Conservation (phyloP, 2,888 invertebrate species). For the Cataglyphis albicans region DNA sequence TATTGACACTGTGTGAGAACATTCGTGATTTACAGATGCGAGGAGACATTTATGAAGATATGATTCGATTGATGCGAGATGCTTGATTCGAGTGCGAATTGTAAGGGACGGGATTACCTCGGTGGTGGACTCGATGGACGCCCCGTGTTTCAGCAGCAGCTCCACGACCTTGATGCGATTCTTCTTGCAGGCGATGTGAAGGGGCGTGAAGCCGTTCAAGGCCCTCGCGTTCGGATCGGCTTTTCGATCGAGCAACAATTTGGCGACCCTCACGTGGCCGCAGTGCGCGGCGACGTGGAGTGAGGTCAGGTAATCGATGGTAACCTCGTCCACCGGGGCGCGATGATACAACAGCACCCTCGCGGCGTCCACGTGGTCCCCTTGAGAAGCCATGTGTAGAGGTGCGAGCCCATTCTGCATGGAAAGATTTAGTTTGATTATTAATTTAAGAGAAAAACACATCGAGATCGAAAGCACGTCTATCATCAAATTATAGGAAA, state of each 20-base stretch:
- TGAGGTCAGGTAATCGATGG: constrained; percentile 98
- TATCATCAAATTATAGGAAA: neutral
- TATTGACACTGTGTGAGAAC: constrained; percentile 33
- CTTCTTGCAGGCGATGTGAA: constrained; percentile 99
- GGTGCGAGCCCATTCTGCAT: constrained; percentile 95
- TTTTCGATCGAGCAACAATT: constrained; percentile 95
- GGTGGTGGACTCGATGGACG: constrained; percentile 91
- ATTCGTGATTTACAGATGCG: constrained; percentile 37
- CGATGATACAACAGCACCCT: constrained; percentile 96
- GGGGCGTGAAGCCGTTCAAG: constrained; percentile 98
- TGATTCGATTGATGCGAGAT: constrained; percentile 30
- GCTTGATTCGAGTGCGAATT: constrained; percentile 19
- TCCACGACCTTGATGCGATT: constrained; percentile 98
- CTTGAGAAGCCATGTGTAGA: constrained; percentile 99
- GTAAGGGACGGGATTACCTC: constrained; percentile 86
- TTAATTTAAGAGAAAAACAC: neutral
- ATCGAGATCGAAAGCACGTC: neutral
- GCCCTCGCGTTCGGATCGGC: constrained; percentile 99
- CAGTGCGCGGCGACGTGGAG: constrained; percentile 98
- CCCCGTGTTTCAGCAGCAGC: constrained; percentile 97
- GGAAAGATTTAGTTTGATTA: neutral
- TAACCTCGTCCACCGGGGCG: constrained; percentile 99
- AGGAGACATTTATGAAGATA: constrained; percentile 42
- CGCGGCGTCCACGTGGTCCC: constrained; percentile 99
- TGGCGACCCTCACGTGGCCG: constrained; percentile 97